Conservation (phyloP, 2,113 vertebrate species). For the Calyptomena viridis region DNA sequence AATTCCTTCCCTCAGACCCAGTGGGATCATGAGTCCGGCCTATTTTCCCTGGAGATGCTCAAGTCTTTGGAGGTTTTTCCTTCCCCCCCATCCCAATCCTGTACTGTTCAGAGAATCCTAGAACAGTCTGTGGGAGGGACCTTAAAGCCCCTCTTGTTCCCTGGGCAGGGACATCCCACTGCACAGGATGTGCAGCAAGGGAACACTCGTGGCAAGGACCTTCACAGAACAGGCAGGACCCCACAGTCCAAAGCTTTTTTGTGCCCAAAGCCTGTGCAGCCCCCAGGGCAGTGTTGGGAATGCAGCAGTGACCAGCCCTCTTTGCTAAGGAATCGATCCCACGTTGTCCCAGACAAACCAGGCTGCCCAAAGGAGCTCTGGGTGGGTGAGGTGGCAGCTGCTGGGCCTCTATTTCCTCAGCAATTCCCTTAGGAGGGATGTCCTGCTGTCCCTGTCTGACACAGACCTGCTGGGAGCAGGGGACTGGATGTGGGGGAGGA, state of each 20-base stretch:
- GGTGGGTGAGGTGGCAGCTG: neutral
- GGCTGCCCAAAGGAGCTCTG: accelerated
- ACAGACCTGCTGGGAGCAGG: neutral
- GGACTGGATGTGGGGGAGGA: neutral
- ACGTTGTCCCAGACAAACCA: neutral
- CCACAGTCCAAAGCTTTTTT: neutral
- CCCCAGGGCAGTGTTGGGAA: neutral
- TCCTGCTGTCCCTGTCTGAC: neutral
- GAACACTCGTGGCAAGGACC: accelerated
- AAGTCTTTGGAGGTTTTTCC: neutral
- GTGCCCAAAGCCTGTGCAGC: neutral
- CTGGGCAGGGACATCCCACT: neutral
- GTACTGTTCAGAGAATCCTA: accelerated
- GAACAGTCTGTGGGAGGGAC: neutral
- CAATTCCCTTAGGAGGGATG: neutral
- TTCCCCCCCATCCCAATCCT: accelerated
- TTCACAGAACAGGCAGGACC: neutral
- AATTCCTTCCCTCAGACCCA: neutral
- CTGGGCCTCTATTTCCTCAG: neutral
- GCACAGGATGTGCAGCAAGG: neutral
- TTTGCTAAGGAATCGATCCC: neutral
- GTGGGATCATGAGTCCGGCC: neutral
- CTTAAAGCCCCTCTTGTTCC: neutral
- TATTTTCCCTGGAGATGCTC: neutral
- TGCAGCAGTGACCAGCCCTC: neutral